Evolutionary conservation across 1,140 invertebrate species (phyloP), one percentile per base, ranked within the genome.

Genomic region (Leptoteleia sp.): DNA sequence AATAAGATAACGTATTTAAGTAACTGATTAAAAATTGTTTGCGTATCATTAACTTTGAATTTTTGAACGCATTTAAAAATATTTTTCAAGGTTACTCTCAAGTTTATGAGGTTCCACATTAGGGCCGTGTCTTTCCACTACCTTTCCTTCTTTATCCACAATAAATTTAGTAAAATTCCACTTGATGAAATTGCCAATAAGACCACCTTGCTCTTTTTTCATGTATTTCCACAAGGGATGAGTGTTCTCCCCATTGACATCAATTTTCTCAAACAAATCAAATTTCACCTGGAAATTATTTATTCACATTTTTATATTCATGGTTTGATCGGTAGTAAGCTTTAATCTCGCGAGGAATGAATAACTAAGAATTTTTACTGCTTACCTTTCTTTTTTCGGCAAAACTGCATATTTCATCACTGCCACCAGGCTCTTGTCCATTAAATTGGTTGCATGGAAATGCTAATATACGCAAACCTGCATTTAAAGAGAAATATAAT

Each of bases 161-260:
- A 99, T 92, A 88, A 99, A 99, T 85, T 99, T 99, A 9, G 96
- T 96, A 82, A 99, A 99, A 89, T 99, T 99, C 98, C 98, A 99
- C 85, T 99, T 99, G 80, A 99, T 97, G 54, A 94, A 94, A 85
- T 92, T 92, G 35, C 93, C 93, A 5, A 96, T 81, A 8, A 91
- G 92, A 0, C 95, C 95, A n/a, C 92, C 91, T 84, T 96, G 93
- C 75, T 95, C 96, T 50, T 94, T 89, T 90, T 98, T 98, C 83
- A 99, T 90, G 82, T 94, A 99, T 57, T 94, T 94, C 91, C 92
- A 99, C 2, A 99, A 85, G 0, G 97, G 97, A 90, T 95, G 93
- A 3, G 96, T 92, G 61, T 94, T 90, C 5, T 94, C 92, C 0
- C 97, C 97, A 89, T 99, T 99, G 0, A 99, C 97, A 82, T 98